Conservation (phyloP, 2,797 vertebrate species). For the Psittacula derbiana region DNA sequence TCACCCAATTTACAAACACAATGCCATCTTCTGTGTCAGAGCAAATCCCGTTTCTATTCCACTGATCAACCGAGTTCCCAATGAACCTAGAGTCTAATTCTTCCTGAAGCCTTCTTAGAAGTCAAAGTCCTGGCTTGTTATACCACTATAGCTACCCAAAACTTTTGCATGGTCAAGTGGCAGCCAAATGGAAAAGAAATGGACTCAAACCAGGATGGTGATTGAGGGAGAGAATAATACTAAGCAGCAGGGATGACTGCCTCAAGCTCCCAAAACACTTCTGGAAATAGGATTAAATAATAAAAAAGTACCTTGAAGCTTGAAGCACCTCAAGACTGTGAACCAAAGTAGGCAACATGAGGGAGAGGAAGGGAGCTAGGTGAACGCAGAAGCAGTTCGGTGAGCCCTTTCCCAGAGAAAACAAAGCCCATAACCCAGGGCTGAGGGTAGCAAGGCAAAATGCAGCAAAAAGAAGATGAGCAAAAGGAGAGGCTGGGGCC, state of each 20-base stretch:
- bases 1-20: background rate
- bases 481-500: background rate
- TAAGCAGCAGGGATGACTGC: background rate
- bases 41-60: background rate
- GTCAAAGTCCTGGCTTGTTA: background rate
- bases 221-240: background rate
- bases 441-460: background rate
- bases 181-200: background rate
- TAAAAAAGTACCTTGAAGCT: background rate
- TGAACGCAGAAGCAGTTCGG: background rate
- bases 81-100: accelerated
- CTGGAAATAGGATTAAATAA: background rate
- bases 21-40: background rate
- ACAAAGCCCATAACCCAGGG: background rate
- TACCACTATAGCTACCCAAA: background rate
- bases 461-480: background rate
- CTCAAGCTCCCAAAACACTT: background rate
- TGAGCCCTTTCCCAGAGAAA: background rate
- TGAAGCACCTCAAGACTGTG: background rate
- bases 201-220: background rate
- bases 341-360: background rate
- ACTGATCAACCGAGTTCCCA: background rate
- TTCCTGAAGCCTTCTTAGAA: background rate
- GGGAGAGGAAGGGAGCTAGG: background rate
- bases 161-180: background rate